Evolutionary conservation across 1,140 invertebrate genomes (phyloP).

Genomic region (Solen grandis): DNA sequence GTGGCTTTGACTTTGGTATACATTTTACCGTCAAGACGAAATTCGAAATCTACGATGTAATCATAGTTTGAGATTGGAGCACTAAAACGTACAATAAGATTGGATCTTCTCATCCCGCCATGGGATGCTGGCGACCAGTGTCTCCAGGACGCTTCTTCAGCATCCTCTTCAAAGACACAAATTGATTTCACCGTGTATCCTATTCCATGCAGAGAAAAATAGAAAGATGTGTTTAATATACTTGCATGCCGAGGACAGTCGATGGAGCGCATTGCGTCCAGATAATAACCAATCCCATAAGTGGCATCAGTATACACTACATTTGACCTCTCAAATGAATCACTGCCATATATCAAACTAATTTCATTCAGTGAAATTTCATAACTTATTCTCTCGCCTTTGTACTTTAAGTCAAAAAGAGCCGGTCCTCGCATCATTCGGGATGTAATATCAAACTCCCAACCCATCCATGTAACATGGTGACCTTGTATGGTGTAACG

Average conservation of each 20-base stretch:
- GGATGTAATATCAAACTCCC: slow-evolving; percentile 65
- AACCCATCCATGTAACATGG: slow-evolving; percentile 66
- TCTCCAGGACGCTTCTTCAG: slow-evolving; percentile 36
- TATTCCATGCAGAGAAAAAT: background rate
- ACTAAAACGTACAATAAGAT: slow-evolving; percentile 22
- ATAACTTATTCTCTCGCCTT: slow-evolving; percentile 61
- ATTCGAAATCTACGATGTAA: slow-evolving; percentile 61
- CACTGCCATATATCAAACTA: slow-evolving; percentile 46
- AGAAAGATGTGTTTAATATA: slow-evolving; percentile 41
- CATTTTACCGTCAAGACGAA: slow-evolving; percentile 54
- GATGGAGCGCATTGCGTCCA: slow-evolving; percentile 32
- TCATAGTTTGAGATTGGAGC: slow-evolving; percentile 55
- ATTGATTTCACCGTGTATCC: slow-evolving; percentile 20
- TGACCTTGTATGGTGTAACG: slow-evolving; percentile 62
- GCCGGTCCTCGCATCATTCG: slow-evolving; percentile 54
- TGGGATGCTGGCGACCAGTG: background rate
- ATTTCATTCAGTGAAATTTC: slow-evolving; percentile 64
- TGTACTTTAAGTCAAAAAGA: slow-evolving; percentile 58
- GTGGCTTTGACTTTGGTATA: slow-evolving; percentile 31
- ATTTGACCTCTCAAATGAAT: slow-evolving; percentile 3
- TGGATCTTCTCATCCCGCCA: slow-evolving; percentile 13
- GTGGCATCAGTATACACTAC: slow-evolving; percentile 52
- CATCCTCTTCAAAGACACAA: slow-evolving; percentile 59
- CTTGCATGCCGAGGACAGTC: slow-evolving; percentile 64
- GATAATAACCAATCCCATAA: slow-evolving; percentile 40